Evolutionary conservation across 1,140 invertebrate genomes (phyloP).

Genomic region (fruit fly (Drosophila melanogaster)): Release_6_plus_ISO1_MT NT_033777.3:30911501-30912000

Average conservation of each 20-base stretch:
- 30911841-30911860: conserved; percentile 2
- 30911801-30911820: conserved; percentile 25
- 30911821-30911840: conserved; percentile 3
- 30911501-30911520: neutral
- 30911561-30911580: neutral
- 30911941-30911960: conserved; percentile 83
- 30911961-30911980: conserved; percentile 83
- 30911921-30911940: conserved; percentile 82
- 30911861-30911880: conserved; percentile 17
- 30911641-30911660: too few species aligned
- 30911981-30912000: conserved; percentile 22
- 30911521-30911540: neutral
- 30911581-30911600: neutral
- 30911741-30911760: conserved; percentile 41
- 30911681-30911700: neutral
- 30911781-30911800: conserved; percentile 29
- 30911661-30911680: neutral
- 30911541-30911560: neutral
- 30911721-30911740: conserved; percentile 17
- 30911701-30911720: conserved; percentile 7
- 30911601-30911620: too few species aligned
- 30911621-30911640: too few species aligned
- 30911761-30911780: conserved; percentile 27
- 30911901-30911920: conserved; percentile 59
- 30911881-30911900: conserved; percentile 43